These are phyloP conservation scores for Rhynchophorus ferrugineus DNA, from an alignment of 1,140 invertebrate species.

Conservation along the genomic window DNA sequence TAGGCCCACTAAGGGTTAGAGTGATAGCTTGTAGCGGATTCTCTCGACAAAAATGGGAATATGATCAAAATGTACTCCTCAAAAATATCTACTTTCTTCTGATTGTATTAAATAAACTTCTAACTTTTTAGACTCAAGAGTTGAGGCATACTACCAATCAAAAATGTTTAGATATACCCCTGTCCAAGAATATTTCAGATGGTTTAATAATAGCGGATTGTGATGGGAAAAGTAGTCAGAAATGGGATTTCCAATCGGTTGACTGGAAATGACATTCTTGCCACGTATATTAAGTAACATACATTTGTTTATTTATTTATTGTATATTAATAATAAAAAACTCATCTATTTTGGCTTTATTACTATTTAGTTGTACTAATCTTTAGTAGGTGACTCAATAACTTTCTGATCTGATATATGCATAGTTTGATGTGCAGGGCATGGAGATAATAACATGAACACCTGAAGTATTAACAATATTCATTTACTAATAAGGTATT, in stretches of 20 bases:
- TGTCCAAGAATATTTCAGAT: slow-evolving; percentile 36
- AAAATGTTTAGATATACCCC: slow-evolving; percentile 49
- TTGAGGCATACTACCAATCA: slow-evolving; percentile 45
- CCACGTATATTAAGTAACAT: too few species aligned
- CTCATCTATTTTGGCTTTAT: too few species aligned
- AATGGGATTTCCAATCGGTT: slow-evolving; percentile 47
- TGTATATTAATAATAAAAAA: too few species aligned
- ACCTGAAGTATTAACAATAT: too few species aligned
- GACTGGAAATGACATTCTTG: slow-evolving; percentile 45
- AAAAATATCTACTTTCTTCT: too few species aligned
- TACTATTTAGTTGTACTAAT: too few species aligned
- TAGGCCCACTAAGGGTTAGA: slow-evolving; percentile 49
- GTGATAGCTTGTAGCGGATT: slow-evolving; percentile 59
- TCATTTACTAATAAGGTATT: too few species aligned
- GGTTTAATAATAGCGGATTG: slow-evolving; percentile 47
- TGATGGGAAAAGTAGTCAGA: slow-evolving; percentile 43
- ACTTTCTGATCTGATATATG: too few species aligned
- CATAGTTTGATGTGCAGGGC: too few species aligned
- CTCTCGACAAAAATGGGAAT: slow-evolving; percentile 57
- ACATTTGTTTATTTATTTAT: not conserved
- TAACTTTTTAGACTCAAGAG: slow-evolving; percentile 42
- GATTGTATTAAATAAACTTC: too few species aligned
- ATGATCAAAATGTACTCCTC: slow-evolving; percentile 47
- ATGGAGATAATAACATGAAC: too few species aligned
- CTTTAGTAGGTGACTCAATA: too few species aligned